These are phyloP conservation scores for Drosophila parvula DNA, from an alignment of 1,140 invertebrate genomes.

Conservation along the genomic window DNA sequence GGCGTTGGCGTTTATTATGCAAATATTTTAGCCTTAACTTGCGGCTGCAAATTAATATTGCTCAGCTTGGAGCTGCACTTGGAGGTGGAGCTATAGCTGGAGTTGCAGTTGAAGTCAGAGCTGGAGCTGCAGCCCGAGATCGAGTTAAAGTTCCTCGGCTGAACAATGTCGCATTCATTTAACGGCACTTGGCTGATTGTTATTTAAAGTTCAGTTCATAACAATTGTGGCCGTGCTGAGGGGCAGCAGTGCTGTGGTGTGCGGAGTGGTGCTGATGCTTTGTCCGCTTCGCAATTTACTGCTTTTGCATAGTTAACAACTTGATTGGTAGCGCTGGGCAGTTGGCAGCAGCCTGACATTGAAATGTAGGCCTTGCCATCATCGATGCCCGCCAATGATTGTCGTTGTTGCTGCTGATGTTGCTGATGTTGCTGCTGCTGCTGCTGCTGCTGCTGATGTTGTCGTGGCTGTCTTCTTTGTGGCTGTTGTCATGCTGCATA, in stretches of 20 bases:
- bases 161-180: conserved; percentile 80
- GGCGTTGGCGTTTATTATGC: conserved; percentile 81
- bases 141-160: conserved; percentile 17
- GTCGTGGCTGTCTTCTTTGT: conserved; percentile 64
- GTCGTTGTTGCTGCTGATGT: conserved; percentile 44
- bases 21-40: conserved; percentile 79
- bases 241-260: not conserved
- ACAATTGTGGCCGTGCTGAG: conserved; percentile 56
- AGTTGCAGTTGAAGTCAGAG: conserved; percentile 5
- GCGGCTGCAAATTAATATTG: conserved; percentile 72
- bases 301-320: conserved; percentile 79
- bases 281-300: conserved; percentile 70
- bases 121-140: conserved; percentile 2
- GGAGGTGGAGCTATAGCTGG: conserved; percentile 13
- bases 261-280: conserved; percentile 38
- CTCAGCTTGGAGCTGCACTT: conserved; percentile 42
- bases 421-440: conserved; percentile 7
- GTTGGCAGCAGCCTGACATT: conserved; percentile 70
- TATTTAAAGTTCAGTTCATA: conserved; percentile 82
- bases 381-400: conserved; percentile 81
- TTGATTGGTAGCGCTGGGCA: conserved; percentile 80
- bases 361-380: conserved; percentile 76
- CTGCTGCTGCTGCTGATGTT: conserved; percentile 38
- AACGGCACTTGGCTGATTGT: conserved; percentile 81
- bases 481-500: conserved; percentile 51